Base-by-base conservation (phyloP, 2,888 invertebrate genomes). In the Eurytoma californica region DNA sequence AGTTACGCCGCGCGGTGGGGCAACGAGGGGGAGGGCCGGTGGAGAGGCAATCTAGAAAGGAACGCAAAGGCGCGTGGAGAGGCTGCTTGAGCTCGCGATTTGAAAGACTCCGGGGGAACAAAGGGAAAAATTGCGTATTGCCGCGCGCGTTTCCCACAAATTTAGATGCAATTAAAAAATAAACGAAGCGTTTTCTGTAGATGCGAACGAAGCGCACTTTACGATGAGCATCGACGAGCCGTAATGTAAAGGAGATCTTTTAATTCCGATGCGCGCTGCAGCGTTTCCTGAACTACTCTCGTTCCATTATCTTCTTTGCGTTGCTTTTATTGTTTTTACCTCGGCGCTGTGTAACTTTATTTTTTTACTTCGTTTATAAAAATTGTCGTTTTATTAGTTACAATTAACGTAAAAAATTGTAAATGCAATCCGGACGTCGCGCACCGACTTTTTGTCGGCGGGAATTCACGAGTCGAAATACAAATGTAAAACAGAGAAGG, bases 121-220 rank as follows among this genome's bases (percentile, higher is more conserved):
- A 53, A 63, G 20, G 39, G 18, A n/a, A 39, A 57, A 51, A 51
- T 72, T 53, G 55, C 39, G 60, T 18, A 39, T 39, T 39, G 39
- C 39, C 39, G 61, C 16, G 9, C 47, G 24, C 24, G 24, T 60
- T 49, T 2, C 53, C 2, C 20, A 3, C 3, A 24, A 55, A 73
- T 65, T 73, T 65, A 55, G 55, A 65, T 24, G 72, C 65, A 73
- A 73, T 73, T 73, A 73, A 73, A 73, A 55, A 55, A n/a, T 30
- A 28, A 53, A 14, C 30, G 20, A 12, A 60, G 28, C 30, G 12
- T 63, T 30, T 30, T 39, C 39, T 1, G 39, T 18, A 30, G 2
- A 14, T n/a, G n/a, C 53, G 16, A 53, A 53, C n/a, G 53, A 30
- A n/a, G 61, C n/a, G 39, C 28, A 12, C 39, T 63, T 39, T 60